phyloP scores from a whole-genome alignment of 2,113 vertebrate genomes.

The Lynx canadensis region DNA sequence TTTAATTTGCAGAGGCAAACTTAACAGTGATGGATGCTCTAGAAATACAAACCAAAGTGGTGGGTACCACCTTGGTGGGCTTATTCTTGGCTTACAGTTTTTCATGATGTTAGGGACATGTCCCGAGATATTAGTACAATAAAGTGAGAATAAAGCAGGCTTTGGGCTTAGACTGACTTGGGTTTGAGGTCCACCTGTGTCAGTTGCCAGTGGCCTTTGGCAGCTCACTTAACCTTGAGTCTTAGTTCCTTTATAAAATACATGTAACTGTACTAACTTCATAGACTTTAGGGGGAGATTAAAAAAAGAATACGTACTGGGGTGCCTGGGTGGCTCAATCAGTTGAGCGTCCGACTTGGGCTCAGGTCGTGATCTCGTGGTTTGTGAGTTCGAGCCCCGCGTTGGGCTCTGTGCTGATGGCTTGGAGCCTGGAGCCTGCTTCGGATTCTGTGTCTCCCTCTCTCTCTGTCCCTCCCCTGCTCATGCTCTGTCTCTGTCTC shows the following conservation, averaged over 20 bases:
- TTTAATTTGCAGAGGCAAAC: slow-evolving; percentile 68
- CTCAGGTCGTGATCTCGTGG: too few species aligned
- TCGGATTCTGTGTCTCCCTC: too few species aligned
- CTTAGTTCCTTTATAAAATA: background rate
- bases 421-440: too few species aligned
- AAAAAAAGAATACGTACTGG: background rate
- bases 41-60: background rate
- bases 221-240: background rate
- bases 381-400: too few species aligned
- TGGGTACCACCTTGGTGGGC: background rate
- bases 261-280: background rate
- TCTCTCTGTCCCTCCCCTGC: too few species aligned
- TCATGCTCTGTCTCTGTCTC: too few species aligned
- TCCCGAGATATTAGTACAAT: background rate
- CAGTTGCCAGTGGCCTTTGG: background rate
- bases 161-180: background rate
- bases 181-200: background rate
- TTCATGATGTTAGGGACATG: background rate
- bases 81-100: background rate
- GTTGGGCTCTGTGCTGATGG: too few species aligned
- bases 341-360: too few species aligned
- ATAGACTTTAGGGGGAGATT: background rate
- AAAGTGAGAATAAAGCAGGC: background rate
- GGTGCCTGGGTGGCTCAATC: too few species aligned
- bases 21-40: slow-evolving; percentile 11